Evolutionary conservation across 2,113 vertebrate genomes (phyloP), one percentile per base, ranked within the genome.

Genomic region (Poecilia latipinna): DNA sequence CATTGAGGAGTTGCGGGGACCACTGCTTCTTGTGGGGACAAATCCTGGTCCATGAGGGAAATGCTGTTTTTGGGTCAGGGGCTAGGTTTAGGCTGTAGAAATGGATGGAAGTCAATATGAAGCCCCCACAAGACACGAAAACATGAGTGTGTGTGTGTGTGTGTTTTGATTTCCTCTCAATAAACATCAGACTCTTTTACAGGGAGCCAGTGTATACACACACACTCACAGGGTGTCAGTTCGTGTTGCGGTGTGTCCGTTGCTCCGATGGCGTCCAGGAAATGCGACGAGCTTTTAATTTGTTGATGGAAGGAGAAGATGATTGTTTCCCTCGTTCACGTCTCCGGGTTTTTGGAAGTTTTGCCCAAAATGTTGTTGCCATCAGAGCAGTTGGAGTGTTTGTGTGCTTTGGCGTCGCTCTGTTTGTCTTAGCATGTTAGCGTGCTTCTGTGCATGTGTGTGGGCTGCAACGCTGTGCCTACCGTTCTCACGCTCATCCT

Each of bases 101-200:
- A 37, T 11, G 10, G 11, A 37, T 37, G 35, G 35, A 37, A 37
- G 35, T 37, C 35, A 37, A 37, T 37, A 37, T 8, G 10, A 37
- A 37, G 35, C 35, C 10, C 10, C 35, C 35, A 11, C 35, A 37
- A 37, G 35, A 37, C 10, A 12, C 10, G 0, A 37, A 37, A 37
- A 11, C 35, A 37, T 2, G 0, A 37, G 10, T 70, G 65, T 37
- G 13, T 83, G 85, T 84, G 75, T 78, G 61, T 84, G 75, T 78
- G 61, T 74, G 6, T 48, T 73, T 61, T 92, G 90, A 92, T 93
- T 91, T 90, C 81, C 91, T 70, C 91, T 88, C 86, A 93, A 89
- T 94, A 93, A 92, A 94, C 92, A 93, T 63, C 44, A 68, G 54
- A 51, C 74, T 35, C 63, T 22, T 87, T 63, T 78, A 89, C 91